Conservation (phyloP, 2,888 invertebrate genomes). For the Polia nebulosa region DNA sequence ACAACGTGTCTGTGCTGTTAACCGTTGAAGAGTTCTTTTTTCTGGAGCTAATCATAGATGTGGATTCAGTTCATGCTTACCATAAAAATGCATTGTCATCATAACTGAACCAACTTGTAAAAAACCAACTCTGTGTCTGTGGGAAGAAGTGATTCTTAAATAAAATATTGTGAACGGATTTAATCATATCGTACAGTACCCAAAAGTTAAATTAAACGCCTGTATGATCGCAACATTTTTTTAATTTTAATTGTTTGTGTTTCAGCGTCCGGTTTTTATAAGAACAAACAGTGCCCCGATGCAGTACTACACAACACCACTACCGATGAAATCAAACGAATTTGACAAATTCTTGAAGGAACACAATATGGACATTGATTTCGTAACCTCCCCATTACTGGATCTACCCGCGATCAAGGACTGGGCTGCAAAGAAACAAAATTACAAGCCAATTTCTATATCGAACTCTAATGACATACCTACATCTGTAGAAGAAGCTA, state of each 20-base stretch:
- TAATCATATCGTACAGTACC: too few species aligned
- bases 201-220: too few species aligned
- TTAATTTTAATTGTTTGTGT: neutral
- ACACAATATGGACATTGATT: conserved; percentile 75
- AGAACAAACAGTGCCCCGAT: conserved; percentile 73
- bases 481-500: neutral
- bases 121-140: too few species aligned
- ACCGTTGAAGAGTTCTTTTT: too few species aligned
- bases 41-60: too few species aligned
- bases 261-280: conserved; percentile 64
- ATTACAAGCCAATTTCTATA: neutral
- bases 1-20: too few species aligned
- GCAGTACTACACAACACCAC: conserved; percentile 79
- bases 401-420: conserved; percentile 47
- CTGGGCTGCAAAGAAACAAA: neutral
- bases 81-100: too few species aligned
- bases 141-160: too few species aligned
- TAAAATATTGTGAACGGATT: too few species aligned
- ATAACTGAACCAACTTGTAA: too few species aligned
- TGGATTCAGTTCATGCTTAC: too few species aligned
- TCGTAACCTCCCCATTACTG: conserved; percentile 73
- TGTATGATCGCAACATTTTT: too few species aligned
- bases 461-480: neutral
- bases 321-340: conserved; percentile 78
- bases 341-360: conserved; percentile 80